These are phyloP conservation scores for Thamnaconus septentrionalis DNA, from an alignment of 2,113 vertebrate genomes.

Conservation along the genomic window DNA sequence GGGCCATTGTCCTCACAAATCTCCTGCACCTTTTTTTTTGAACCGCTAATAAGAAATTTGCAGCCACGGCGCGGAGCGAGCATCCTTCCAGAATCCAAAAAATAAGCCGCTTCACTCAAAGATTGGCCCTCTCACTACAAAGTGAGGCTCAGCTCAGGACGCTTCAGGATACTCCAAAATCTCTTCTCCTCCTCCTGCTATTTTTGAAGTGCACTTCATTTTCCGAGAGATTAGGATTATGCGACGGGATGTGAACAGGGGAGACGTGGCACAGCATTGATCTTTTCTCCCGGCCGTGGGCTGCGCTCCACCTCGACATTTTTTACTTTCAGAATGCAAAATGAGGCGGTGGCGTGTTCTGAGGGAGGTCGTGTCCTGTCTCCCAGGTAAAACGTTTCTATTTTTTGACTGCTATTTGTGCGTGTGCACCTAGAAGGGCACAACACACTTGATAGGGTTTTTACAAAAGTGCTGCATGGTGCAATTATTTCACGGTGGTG, in stretches of 20 bases:
- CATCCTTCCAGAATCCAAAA: constrained; percentile 23
- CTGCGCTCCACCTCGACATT: neutral
- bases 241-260: constrained; percentile 2
- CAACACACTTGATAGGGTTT: neutral
- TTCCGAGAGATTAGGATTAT: constrained; percentile 51
- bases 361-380: constrained; percentile 17
- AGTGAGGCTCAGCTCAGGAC: constrained; percentile 17
- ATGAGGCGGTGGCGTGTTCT: constrained; percentile 17
- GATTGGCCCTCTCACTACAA: constrained; percentile 10
- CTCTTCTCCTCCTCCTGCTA: constrained; percentile 29
- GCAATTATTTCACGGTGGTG: neutral
- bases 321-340: constrained; percentile 12
- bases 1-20: constrained; percentile 33
- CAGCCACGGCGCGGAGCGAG: constrained; percentile 9
- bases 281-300: constrained; percentile 6
- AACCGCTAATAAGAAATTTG: constrained; percentile 21
- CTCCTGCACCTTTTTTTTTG: constrained; percentile 21
- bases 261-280: constrained; percentile 1
- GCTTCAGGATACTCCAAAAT: constrained; percentile 22
- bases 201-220: constrained; percentile 33
- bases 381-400: constrained; percentile 16
- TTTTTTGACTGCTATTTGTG: constrained; percentile 2
- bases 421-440: neutral
- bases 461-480: neutral
- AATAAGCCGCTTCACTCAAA: constrained; percentile 23